A percentile compares a stretch with the other conserved stretches of the same genome.
Conservation (phyloP, 2,888 invertebrate species). For the Malachius bipustulatus region DNA sequence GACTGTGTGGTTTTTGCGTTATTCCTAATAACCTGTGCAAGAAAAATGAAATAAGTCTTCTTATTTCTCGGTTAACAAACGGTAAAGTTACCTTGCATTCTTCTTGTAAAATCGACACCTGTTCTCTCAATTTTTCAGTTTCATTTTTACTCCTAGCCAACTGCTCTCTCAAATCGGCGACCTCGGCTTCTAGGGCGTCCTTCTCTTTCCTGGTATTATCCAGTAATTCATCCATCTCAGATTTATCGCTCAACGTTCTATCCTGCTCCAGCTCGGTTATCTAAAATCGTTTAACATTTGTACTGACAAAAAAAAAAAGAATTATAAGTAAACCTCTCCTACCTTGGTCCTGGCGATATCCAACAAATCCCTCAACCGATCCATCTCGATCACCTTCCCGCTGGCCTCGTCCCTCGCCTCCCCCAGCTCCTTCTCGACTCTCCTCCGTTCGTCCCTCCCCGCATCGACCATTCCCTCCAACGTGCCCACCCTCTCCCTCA, state of each 20-base stretch:
- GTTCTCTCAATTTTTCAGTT: constrained; percentile 52
- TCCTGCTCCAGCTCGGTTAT: constrained; percentile 60
- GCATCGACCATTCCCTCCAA: constrained; percentile 66
- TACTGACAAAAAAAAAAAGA: constrained; percentile 11
- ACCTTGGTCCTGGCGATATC: constrained; percentile 78
- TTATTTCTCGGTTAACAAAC: neutral
- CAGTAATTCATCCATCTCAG: constrained; percentile 58
- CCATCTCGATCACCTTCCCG: constrained; percentile 68
- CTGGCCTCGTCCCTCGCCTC: constrained; percentile 62
- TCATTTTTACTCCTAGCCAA: constrained; percentile 58
- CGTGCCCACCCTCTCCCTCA: constrained; percentile 56
- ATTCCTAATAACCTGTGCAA: constrained; percentile 59
- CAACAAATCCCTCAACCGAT: constrained; percentile 60
- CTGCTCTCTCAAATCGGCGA: constrained; percentile 56
- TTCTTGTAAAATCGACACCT: constrained; percentile 54
- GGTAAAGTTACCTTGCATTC: constrained; percentile 54
- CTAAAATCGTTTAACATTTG: too few relatives aligned
- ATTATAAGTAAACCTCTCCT: constrained; percentile 11
- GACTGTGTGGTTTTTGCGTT: constrained; percentile 78
- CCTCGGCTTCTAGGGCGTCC: constrained; percentile 55
- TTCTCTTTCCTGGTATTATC: constrained; percentile 60
- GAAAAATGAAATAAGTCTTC: constrained; percentile 8
- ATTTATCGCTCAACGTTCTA: constrained; percentile 53
- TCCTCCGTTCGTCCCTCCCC: constrained; percentile 59
- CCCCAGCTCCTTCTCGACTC: constrained; percentile 59